phyloP scores from a whole-genome alignment of 92 coral and sea anemone genomes.

The Bergia puertoricense region DNA sequence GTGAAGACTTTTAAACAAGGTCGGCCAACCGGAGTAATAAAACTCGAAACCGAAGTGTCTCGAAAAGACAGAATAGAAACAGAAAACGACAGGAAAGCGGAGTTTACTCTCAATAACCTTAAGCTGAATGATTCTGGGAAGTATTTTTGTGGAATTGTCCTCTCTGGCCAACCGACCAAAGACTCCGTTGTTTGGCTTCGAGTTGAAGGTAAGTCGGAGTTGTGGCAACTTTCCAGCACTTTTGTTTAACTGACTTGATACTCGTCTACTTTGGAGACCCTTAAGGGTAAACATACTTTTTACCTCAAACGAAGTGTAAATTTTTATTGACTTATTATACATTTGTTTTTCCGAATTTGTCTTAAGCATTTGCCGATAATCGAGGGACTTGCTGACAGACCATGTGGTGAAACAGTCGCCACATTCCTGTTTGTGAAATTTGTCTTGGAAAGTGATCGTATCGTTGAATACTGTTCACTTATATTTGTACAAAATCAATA shows the following conservation, averaged over 20 bases:
- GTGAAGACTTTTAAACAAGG: conserved; percentile 6
- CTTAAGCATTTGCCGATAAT: not conserved
- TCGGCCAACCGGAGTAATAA: not conserved
- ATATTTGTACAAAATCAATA: not conserved
- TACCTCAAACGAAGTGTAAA: not conserved
- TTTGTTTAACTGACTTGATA: not conserved
- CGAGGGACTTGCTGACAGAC: not conserved
- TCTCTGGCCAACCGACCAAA: not conserved
- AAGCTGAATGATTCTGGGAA: conserved; percentile 12
- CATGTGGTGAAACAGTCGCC: not conserved
- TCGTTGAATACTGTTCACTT: not conserved
- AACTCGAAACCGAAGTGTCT: not conserved
- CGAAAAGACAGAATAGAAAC: conserved; percentile 13
- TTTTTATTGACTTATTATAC: not conserved
- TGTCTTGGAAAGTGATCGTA: not conserved
- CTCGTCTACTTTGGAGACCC: not conserved
- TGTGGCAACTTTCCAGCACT: too few species aligned
- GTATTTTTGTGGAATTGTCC: conserved; percentile 21
- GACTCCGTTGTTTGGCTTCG: conserved; percentile 7
- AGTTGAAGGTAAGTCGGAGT: conserved; percentile 21
- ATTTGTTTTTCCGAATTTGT: not conserved
- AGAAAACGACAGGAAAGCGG: not conserved
- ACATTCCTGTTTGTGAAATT: not conserved
- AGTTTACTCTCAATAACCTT: conserved; percentile 28
- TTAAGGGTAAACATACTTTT: conserved; percentile 3